These are phyloP conservation scores for Bos indicus DNA, from an alignment of 2,113 vertebrate genomes.

Conservation along the genomic window DNA sequence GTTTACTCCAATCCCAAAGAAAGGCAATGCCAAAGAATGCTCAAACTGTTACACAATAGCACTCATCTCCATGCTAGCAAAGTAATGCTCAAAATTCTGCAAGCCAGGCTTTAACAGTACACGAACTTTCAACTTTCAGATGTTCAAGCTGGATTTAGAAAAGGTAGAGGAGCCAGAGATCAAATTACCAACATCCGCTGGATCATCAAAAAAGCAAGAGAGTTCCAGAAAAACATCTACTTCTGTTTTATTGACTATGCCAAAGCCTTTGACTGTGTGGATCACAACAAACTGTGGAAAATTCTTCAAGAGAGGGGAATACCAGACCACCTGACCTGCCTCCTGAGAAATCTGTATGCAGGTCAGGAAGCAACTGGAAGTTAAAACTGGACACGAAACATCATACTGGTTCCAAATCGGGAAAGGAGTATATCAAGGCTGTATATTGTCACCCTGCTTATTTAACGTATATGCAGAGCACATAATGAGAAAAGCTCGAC, in stretches of 20 bases:
- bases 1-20: neutral
- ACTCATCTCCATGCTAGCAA: neutral
- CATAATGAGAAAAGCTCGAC: neutral
- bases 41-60: neutral
- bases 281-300: neutral
- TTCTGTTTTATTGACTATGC: neutral
- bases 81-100: neutral
- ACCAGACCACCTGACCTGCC: neutral
- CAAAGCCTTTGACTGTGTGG: neutral
- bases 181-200: rapidly evolving
- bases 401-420: rapidly evolving
- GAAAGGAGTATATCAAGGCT: neutral
- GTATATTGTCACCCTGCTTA: neutral
- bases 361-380: neutral
- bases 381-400: neutral
- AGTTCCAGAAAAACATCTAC: neutral
- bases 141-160: neutral
- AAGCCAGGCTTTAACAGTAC: neutral
- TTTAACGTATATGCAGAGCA: neutral
- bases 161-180: neutral
- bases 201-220: neutral
- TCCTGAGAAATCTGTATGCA: neutral
- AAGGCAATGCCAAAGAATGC: neutral
- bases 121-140: neutral
- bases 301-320: rapidly evolving